Evolutionary conservation across 2,797 vertebrate species (phyloP), one percentile per base, ranked within the genome.

Genomic region (Pipistrellus nathusii): DNA sequence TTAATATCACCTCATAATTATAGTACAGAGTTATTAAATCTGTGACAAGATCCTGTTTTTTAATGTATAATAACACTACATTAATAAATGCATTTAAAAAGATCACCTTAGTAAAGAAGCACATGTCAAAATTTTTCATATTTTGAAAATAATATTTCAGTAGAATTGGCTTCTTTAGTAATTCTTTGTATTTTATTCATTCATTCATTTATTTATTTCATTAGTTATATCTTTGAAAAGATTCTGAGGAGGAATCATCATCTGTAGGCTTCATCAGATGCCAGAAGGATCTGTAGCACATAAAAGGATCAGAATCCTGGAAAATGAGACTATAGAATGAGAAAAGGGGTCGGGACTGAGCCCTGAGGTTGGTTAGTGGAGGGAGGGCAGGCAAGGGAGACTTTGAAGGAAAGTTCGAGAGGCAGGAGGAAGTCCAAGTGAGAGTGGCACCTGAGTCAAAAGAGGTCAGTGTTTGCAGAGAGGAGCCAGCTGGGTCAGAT

Each of bases 81-180:
- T 85, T 69, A 72, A 6, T 82, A 77, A 69, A 62, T 81, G 27
- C 27, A 44, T 82, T 82, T 64, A 81, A 32, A 46, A 77, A 23
- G 73, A 76, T 10, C 46, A 76, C 46, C 21, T 76, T n/a, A 35
- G 12, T 84, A 78, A 75, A 62, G 35, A 88, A 82, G 17, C 6
- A 85, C 14, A 48, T 38, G 38, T 66, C 32, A 77, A 25, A 41
- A 5, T 68, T 83, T 69, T 88, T 41, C 35, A 68, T 72, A 73
- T 88, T 93, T 91, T 83, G 71, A 83, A 80, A 86, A 64, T 41
- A 35, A 8, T 66, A 73, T 85, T 82, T 93, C 17, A 53, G 38
- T 80, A 88, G 72, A 88, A 84, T 48, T 8, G 17, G 6, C 51
- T 53, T 77, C 23, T 73, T 86, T 83, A 77, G 18, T 88, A 80